Evolutionary conservation across 1,140 invertebrate species (phyloP), one percentile per base, ranked within the genome.

Genomic region (Brachionus manjavacas): DNA sequence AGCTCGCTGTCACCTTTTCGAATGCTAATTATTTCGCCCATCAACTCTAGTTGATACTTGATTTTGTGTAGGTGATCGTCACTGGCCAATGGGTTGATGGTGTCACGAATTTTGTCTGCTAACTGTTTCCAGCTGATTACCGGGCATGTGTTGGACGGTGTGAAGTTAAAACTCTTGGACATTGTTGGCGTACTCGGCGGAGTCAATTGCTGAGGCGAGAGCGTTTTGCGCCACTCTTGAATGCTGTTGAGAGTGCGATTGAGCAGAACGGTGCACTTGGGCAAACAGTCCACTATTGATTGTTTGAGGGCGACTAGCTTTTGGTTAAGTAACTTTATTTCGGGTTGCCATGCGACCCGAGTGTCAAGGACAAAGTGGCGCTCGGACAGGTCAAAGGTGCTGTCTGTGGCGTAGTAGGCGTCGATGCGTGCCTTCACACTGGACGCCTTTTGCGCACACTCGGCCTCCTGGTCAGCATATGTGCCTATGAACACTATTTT

Each of bases 71-170:
- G 90, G 87, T 94, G 93, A 9, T 92, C 91, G 85, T 93, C 92
- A 20, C 91, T 91, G 14, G 92, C 92, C 16, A 94, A 88, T 16
- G 93, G 92, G 88, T 94, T 94, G 2, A 94, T 91, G 85, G 93
- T 91, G 64, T 89, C 87, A 31, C 92, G 89, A 7, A 93, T 89
- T 85, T 92, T 88, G 23, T 92, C 91, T 35, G 91, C 89, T 88
- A 94, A 94, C 79, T 91, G 89, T n/a, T 90, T 87, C 91, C 92
- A 93, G n/a, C 91, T 90, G 85, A 94, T 90, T 1, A 94, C 92
- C 0, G 93, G 93, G 72, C 43, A 84, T 1, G 60, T 41, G 12
- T 68, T 83, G 43, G 25, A 12, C n/a, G 31, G 31, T 6, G 31
- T 35, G 31, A 35, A 35, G 31, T 1, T 35, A 7, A 64, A 68